A percentile compares a stretch with the other conserved stretches of the same genome.
phyloP scores from a whole-genome alignment of 2,888 invertebrate species.

The Malacosoma neustria region DNA sequence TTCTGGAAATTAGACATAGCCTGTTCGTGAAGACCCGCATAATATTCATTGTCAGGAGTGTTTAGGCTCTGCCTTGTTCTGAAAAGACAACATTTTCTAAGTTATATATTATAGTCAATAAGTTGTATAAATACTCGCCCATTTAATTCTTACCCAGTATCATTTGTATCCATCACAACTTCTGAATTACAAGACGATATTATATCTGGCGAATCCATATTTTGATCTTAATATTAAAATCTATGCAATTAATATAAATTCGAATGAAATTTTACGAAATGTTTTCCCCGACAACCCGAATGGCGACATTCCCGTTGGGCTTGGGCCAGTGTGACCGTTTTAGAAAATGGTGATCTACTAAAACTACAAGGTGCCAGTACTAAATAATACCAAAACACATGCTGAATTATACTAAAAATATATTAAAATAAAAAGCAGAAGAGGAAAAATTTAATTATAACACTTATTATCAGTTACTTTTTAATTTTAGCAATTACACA shows the following conservation, averaged over 20 bases:
- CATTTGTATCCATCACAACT: constrained; percentile 19
- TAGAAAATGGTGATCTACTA: too few species aligned
- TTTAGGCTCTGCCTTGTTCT: not conserved
- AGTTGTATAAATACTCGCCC: not conserved
- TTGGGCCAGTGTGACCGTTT: too few species aligned
- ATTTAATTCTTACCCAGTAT: constrained; percentile 18
- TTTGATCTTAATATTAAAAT: not conserved
- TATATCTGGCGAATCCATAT: constrained; percentile 36
- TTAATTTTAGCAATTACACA: too few species aligned
- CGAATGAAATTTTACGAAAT: not conserved
- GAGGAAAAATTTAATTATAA: too few species aligned
- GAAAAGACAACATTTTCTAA: not conserved
- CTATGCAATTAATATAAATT: not conserved
- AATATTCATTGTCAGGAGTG: constrained; percentile 17
- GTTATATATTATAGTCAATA: not conserved
- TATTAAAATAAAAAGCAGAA: too few species aligned
- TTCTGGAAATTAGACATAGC: constrained; percentile 57
- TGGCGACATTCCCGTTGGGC: too few species aligned
- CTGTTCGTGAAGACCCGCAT: constrained; percentile 39
- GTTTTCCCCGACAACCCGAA: too few species aligned
- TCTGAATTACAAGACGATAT: constrained; percentile 23
- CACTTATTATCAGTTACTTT: too few species aligned
- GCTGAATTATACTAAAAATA: too few species aligned
- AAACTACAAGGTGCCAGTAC: too few species aligned
- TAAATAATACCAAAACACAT: too few species aligned